Base-by-base conservation (phyloP, 1,140 invertebrate genomes). In the Pantala flavescens region DNA sequence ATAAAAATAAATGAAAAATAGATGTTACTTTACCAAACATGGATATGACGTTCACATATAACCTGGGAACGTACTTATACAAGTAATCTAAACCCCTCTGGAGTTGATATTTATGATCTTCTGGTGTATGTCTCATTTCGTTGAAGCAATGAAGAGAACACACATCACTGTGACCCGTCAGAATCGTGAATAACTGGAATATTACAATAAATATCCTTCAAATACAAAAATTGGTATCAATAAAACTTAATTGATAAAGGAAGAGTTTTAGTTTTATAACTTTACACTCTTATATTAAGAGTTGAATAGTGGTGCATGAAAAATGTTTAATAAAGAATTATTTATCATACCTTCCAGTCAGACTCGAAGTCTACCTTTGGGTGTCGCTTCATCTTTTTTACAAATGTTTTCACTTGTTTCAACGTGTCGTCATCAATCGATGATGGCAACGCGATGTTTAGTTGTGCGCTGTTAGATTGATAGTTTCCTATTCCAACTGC, bases 281-380 rank as follows among this genome's bases (percentile, higher is more conserved):
- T n/a, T n/a, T n/a, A n/a, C n/a, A n/a, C n/a, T n/a, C n/a, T n/a
- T n/a, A n/a, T n/a, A n/a, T n/a, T n/a, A n/a, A n/a, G n/a, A n/a
- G n/a, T n/a, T n/a, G n/a, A n/a, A n/a, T n/a, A n/a, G n/a, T n/a
- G n/a, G n/a, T n/a, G n/a, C n/a, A n/a, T n/a, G n/a, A n/a, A n/a
- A n/a, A n/a, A n/a, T n/a, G n/a, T n/a, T n/a, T n/a, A n/a, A n/a
- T n/a, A n/a, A n/a, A n/a, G n/a, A n/a, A n/a, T n/a, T n/a, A n/a
- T n/a, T n/a, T n/a, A n/a, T n/a, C n/a, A n/a, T 78, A 87, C 86
- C 83, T 93, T 93, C 91, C 91, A 93, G 78, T 90, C 82, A 5
- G 84, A 82, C 21, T 88, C 80, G 16, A 88, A 76, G 77, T 91
- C 82, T 7, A 91, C 84, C 49, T 84, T 81, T 7, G 84, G 81